Base-by-base conservation (phyloP, 2,888 invertebrate species). In the Coenonympha arcania region DNA sequence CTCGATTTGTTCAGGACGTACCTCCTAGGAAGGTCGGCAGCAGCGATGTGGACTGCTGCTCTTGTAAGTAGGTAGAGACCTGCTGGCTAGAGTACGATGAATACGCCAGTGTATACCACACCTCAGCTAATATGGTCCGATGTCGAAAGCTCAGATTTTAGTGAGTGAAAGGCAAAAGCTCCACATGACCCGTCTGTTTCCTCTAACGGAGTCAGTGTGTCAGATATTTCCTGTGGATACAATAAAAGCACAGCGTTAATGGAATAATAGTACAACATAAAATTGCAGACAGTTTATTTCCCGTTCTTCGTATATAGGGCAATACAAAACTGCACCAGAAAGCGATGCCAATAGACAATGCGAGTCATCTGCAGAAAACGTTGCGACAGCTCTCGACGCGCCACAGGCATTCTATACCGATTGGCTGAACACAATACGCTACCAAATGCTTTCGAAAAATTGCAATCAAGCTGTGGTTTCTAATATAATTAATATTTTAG, bases 301-400 rank as follows among this genome's bases (percentile, higher is more conserved):
- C 39, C 15, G 6, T 24, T 22, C 24, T 15, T 22, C 24, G 24
- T 13, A 39, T 39, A 13, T 39, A 24, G 24, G 24, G 24, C 39
- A 39, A 39, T 39, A 24, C 22, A 39, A 39, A 24, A 39, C 39
- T 22, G 24, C 39, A 39, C 22, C 15, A 24, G 39, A 15, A 5
- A 39, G 39, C 24, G 22, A 13, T 15, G 13, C 37, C 39, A 22
- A 39, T 39, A 28, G 41, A 43, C 30, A 43, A 43, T 43, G 43
- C 43, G 43, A 31, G 20, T 43, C 43, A 22, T 30, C 19, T 33
- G 19, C 43, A 31, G 20, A 13, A 19, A 19, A 31, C 13, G 30
- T 11, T 31, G 16, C 22, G 43, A 43, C 43, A 43, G 19, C 43
- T 31, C 31, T 20, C 31, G 43, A 43, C 19, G 22, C 22, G 20